Percentiles rank a stretch among this genome's conserved stretches.
These are phyloP conservation scores for Cranoglanis bouderius DNA, from an alignment of 2,113 vertebrate species.

Conservation along the genomic window DNA sequence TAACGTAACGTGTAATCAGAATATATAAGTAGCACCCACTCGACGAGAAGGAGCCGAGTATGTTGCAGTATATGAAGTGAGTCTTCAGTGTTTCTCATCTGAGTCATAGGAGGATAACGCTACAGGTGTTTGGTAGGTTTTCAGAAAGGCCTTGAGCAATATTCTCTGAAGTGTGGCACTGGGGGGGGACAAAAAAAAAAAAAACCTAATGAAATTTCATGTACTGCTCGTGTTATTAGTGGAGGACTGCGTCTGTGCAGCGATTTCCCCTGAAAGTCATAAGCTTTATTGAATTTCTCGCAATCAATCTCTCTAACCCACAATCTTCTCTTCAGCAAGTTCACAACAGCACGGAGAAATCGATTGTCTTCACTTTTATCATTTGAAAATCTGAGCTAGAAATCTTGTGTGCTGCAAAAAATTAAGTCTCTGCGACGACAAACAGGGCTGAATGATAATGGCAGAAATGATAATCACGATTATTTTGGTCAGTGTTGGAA, in stretches of 20 bases:
- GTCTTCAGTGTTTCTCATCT: not conserved
- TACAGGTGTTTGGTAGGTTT: not conserved
- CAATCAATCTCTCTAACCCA: slow-evolving; percentile 11
- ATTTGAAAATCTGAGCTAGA: not conserved
- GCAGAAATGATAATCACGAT: too few relatives aligned
- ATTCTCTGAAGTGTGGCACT: not conserved
- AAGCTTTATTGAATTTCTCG: slow-evolving; percentile 3
- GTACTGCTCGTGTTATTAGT: slow-evolving; percentile 36
- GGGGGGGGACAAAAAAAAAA: not conserved
- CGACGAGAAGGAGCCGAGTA: not conserved
- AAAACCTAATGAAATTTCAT: slow-evolving; percentile 30
- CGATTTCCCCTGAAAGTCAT: slow-evolving; percentile 28
- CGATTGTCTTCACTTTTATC: not conserved
- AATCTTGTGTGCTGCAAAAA: not conserved
- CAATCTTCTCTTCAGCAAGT: not conserved
- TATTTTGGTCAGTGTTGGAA: not conserved
- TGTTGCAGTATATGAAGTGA: not conserved
- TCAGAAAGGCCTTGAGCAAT: slow-evolving; percentile 28
- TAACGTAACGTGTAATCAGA: not conserved
- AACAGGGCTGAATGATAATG: not conserved
- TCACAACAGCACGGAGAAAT: not conserved
- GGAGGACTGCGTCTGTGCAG: not conserved
- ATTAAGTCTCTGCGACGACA: not conserved
- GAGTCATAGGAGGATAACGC: slow-evolving; percentile 4
- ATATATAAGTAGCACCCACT: not conserved